Evolutionary conservation across 1,140 invertebrate genomes (phyloP).

Genomic region (Aphidius ervi): DNA sequence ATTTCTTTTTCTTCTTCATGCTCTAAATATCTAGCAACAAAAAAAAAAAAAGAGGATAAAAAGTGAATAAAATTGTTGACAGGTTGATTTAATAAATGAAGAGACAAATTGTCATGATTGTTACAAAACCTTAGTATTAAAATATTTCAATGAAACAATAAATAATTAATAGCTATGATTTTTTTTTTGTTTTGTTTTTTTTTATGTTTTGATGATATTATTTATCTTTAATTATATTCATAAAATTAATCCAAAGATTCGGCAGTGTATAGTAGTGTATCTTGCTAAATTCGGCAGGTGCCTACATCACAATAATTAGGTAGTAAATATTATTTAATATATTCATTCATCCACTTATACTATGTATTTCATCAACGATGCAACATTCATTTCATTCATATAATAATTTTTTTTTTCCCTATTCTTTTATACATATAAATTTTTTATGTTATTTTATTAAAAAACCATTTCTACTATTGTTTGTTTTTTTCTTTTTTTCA

Average conservation of each 20-base stretch:
- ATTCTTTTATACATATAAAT: too few relatives aligned
- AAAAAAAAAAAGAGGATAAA: too few relatives aligned
- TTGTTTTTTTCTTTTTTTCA: too few relatives aligned
- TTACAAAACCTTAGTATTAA: slow-evolving; percentile 56
- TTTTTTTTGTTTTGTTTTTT: neutral
- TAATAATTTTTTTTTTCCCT: slow-evolving; percentile 12
- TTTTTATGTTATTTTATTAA: too few relatives aligned
- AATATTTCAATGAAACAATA: slow-evolving; percentile 56
- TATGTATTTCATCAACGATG: neutral
- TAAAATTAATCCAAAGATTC: slow-evolving; percentile 51
- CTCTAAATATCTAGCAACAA: too few relatives aligned
- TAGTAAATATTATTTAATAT: slow-evolving; percentile 35
- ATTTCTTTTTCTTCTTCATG: too few relatives aligned
- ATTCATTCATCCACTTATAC: slow-evolving; percentile 41
- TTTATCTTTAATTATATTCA: slow-evolving; percentile 31
- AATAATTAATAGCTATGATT: slow-evolving; percentile 41
- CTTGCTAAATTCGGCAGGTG: slow-evolving; percentile 45
- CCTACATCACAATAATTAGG: slow-evolving; percentile 44
- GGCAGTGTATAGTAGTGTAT: slow-evolving; percentile 47
- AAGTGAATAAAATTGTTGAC: too few relatives aligned
- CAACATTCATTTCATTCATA: slow-evolving; percentile 23
- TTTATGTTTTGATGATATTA: too few relatives aligned
- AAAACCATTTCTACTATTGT: too few relatives aligned
- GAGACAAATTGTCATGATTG: slow-evolving; percentile 29
- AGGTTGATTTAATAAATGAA: too few relatives aligned